phyloP scores from a whole-genome alignment of 1,140 invertebrate genomes.

The Lasioglossum baleicum region DNA sequence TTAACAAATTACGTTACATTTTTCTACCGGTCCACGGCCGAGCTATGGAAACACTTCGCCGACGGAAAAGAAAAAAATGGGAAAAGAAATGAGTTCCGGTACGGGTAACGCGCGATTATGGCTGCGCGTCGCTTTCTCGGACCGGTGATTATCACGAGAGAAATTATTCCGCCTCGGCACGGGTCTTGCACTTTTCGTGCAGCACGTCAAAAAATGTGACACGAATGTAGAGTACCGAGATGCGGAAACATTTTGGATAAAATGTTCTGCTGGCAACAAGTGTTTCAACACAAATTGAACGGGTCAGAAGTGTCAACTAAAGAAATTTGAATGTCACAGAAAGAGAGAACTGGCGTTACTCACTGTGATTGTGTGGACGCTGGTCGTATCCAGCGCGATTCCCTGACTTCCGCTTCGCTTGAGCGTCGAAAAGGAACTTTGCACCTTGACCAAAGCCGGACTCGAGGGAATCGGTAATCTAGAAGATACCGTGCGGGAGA shows the following conservation, averaged over 20 bases:
- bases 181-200: too few species aligned
- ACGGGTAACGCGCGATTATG: not conserved
- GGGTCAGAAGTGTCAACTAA: too few species aligned
- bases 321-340: too few species aligned
- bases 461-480: conserved; percentile 26
- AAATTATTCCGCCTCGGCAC: not conserved
- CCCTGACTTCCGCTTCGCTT: not conserved
- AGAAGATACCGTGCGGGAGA: conserved; percentile 31
- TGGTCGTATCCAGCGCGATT: not conserved
- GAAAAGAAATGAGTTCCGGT: not conserved
- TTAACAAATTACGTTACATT: conserved; percentile 43
- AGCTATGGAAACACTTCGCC: too few species aligned
- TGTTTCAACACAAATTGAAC: too few species aligned
- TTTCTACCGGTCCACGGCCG: not conserved
- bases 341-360: not conserved
- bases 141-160: not conserved
- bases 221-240: too few species aligned
- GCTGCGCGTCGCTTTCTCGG: not conserved
- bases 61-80: not conserved
- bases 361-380: not conserved
- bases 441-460: not conserved
- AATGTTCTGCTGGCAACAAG: too few species aligned
- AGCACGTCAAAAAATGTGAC: too few species aligned
- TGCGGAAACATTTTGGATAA: too few species aligned
- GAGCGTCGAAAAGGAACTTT: conserved; percentile 14